phyloP scores from a whole-genome alignment of 2,888 invertebrate species.

The Antitype chi region DNA sequence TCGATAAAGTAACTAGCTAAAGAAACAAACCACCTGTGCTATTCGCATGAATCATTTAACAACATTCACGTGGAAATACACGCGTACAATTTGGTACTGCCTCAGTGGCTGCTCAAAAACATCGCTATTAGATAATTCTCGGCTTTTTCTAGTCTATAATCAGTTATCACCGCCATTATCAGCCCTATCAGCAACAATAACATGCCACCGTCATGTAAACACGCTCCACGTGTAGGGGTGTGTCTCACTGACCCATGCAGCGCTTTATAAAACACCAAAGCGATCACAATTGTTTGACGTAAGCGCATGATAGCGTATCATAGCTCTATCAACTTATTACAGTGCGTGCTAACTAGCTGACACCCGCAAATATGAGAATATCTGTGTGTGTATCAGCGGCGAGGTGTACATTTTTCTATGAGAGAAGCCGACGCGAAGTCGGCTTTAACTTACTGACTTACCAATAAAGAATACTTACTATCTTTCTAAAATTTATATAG shows the following conservation, averaged over 20 bases:
- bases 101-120: neutral
- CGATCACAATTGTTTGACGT: constrained; percentile 67
- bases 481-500: too few relatives aligned
- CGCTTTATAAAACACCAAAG: constrained; percentile 64
- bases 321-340: constrained; percentile 12
- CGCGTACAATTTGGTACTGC: neutral
- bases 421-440: too few relatives aligned
- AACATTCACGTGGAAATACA: constrained; percentile 9
- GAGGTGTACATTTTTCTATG: too few relatives aligned
- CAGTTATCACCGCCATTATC: constrained; percentile 30
- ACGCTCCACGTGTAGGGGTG: constrained; percentile 70
- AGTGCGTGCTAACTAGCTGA: constrained; percentile 1
- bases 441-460: too few relatives aligned
- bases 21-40: neutral
- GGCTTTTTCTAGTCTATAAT: constrained; percentile 6
- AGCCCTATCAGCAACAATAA: constrained; percentile 37
- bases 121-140: constrained; percentile 3
- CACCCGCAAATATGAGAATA: neutral
- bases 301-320: constrained; percentile 27
- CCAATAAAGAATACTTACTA: too few relatives aligned
- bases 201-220: constrained; percentile 54
- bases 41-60: neutral
- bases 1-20: too few relatives aligned
- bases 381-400: neutral
- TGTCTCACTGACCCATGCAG: constrained; percentile 69